phyloP scores from a whole-genome alignment of 2,797 vertebrate genomes.

The Lepus townsendii region DNA sequence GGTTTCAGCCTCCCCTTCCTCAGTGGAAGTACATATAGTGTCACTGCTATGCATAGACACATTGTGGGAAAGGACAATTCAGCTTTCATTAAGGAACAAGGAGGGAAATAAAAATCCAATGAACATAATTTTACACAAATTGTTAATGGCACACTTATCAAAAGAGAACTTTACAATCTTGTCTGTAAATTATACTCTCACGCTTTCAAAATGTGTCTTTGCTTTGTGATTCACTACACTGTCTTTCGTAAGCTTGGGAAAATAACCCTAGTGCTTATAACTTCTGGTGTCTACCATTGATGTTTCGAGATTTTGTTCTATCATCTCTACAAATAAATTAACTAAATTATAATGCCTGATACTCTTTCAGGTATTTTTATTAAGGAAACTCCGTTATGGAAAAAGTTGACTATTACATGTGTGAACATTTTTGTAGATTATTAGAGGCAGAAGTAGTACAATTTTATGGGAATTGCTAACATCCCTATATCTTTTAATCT shows the following conservation, averaged over 20 bases:
- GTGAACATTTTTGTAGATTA: not conserved
- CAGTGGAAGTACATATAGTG: not conserved
- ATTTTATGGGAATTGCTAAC: not conserved
- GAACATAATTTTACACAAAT: not conserved
- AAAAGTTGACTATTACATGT: not conserved
- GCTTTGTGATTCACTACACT: not conserved
- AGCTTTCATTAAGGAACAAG: not conserved
- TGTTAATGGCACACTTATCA: not conserved
- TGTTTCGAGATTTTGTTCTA: not conserved
- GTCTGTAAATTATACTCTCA: not conserved
- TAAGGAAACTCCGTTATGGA: not conserved
- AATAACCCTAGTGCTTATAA: not conserved
- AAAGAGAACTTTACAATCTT: not conserved
- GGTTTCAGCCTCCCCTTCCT: not conserved
- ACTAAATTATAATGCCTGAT: not conserved
- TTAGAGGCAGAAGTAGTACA: not conserved
- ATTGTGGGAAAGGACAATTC: not conserved
- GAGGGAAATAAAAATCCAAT: not conserved
- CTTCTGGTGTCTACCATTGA: not conserved
- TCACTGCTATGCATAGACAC: not conserved
- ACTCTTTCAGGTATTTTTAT: not conserved
- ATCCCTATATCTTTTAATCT: not conserved
- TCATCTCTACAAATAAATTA: not conserved
- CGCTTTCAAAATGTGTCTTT: not conserved
- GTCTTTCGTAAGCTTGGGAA: not conserved